A percentile compares a stretch with the other conserved stretches of the same genome.
phyloP scores from a whole-genome alignment of 1,140 invertebrate genomes.

The Aphaenogaster ashmeadi region DNA sequence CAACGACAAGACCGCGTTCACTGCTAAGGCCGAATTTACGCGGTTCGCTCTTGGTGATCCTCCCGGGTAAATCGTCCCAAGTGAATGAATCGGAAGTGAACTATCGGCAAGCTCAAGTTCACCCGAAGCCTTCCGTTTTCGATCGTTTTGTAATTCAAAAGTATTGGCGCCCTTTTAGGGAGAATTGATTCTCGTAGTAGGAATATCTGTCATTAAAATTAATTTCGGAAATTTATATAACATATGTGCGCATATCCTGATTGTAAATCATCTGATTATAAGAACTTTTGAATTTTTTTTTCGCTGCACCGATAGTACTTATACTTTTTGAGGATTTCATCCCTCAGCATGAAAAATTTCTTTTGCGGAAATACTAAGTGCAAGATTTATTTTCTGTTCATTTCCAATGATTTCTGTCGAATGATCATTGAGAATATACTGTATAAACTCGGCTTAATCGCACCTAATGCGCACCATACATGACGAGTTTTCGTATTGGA shows the following conservation, averaged over 20 bases:
- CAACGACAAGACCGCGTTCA: constrained; percentile 66
- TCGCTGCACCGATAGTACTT: not conserved
- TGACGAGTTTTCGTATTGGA: not conserved
- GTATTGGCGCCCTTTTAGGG: not conserved
- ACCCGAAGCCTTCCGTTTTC: not conserved
- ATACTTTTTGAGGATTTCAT: not conserved
- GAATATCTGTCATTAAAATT: constrained; percentile 4
- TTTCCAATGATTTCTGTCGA: not conserved
- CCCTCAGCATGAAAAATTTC: not conserved
- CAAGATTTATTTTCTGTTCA: not conserved
- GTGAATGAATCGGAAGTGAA: constrained; percentile 53
- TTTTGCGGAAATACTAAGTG: not conserved
- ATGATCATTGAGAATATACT: not conserved
- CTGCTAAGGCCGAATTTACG: constrained; percentile 68
- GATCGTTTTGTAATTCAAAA: constrained; percentile 26
- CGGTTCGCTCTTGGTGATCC: constrained; percentile 50
- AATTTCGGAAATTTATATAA: not conserved
- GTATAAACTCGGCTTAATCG: not conserved
- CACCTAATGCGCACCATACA: not conserved
- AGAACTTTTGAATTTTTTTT: not conserved
- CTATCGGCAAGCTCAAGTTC: constrained; percentile 50
- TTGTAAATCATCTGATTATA: not conserved
- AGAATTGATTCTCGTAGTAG: not conserved
- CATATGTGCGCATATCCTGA: not conserved
- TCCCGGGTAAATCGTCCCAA: constrained; percentile 43